Base-by-base conservation (phyloP, 2,888 invertebrate species). In the Rugalucina vietnamica region DNA sequence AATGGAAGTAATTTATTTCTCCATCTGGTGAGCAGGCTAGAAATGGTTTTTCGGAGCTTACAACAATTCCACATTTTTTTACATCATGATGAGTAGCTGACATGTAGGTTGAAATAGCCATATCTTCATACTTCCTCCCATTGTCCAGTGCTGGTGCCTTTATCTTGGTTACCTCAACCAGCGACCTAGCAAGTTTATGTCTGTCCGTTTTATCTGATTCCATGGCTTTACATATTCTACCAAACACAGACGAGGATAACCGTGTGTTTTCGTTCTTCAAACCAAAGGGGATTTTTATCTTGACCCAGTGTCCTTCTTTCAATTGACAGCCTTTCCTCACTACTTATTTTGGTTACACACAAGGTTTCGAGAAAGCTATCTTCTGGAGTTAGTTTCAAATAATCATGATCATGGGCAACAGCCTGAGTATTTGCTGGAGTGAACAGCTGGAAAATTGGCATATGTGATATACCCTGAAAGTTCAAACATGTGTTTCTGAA, bases 391-490 rank as follows among this genome's bases (percentile, higher is more conserved):
- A 77, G 32, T 43, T 69, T 21, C 21, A 81, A 37, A 76, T 88
- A 88, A 49, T 85, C 84, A 73, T 88, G 84, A 73, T 89, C 86
- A 76, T 81, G 71, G 18, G 76, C 83, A 5, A 79, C 72, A 27
- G 80, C 89, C 34, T 36, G 69, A 2, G 65, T 74, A 73, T 88
- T 90, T 24, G 84, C 86, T 21, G 88, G 86, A 27, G 65, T 37
- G 81, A 81, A 82, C 5, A 75, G 29, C 37, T 88, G 85, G 57
- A 83, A 82, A 49, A 87, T 79, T 54, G 87, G 86, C 84, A 87
- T 89, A 37, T 75, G 70, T 27, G 75, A 79, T 57, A 79, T 72
- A 14, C 82, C 84, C 18, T 14, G 24, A 76, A 81, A 81, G 73
- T 84, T 85, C 4, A 88, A 39, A 37, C 83, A 82, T 3, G 73